Percentiles rank a stretch among this genome's conserved stretches.
These are phyloP conservation scores for Malacoctenus gilli DNA, from an alignment of 2,797 vertebrate species.

Conservation along the genomic window DNA sequence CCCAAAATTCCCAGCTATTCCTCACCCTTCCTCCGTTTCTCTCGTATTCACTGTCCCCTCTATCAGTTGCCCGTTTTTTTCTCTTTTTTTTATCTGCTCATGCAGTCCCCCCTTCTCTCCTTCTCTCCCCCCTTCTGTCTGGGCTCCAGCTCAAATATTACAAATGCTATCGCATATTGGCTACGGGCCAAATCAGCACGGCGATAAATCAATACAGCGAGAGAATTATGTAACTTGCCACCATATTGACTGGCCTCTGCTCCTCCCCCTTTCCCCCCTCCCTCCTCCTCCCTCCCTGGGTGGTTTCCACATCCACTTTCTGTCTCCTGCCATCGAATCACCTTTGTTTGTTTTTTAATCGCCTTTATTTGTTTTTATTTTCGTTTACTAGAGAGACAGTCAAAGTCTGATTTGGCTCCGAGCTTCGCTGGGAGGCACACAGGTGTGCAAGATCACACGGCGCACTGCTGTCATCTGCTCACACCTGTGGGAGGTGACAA, in stretches of 20 bases:
- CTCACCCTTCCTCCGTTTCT: constrained; percentile 24
- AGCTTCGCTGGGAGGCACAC: constrained; percentile 2
- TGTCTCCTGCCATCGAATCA: constrained; percentile 19
- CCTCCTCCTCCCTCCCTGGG: constrained; percentile 22
- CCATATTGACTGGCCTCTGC: constrained; percentile 39
- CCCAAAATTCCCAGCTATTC: constrained; percentile 42
- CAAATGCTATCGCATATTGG: constrained; percentile 61
- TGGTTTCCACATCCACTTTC: constrained; percentile 30
- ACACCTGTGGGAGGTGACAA: not conserved
- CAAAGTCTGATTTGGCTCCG: constrained; percentile 2
- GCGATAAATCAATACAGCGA: constrained; percentile 72
- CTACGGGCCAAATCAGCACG: constrained; percentile 66
- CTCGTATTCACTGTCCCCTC: constrained; percentile 25
- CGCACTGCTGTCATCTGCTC: constrained; percentile 1
- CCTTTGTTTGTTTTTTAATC: constrained; percentile 29
- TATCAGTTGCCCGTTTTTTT: constrained; percentile 42
- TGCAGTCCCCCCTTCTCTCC: constrained; percentile 11
- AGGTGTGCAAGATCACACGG: not conserved
- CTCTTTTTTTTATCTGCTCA: too few relatives aligned
- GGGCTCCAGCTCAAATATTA: constrained; percentile 64
- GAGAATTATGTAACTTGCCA: constrained; percentile 72
- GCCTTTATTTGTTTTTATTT: constrained; percentile 6
- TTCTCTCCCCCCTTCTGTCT: constrained; percentile 23
- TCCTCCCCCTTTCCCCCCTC: constrained; percentile 17
- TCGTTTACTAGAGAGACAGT: constrained; percentile 17